phyloP scores from a whole-genome alignment of 2,113 vertebrate genomes.

The Ictalurus punctatus region DNA sequence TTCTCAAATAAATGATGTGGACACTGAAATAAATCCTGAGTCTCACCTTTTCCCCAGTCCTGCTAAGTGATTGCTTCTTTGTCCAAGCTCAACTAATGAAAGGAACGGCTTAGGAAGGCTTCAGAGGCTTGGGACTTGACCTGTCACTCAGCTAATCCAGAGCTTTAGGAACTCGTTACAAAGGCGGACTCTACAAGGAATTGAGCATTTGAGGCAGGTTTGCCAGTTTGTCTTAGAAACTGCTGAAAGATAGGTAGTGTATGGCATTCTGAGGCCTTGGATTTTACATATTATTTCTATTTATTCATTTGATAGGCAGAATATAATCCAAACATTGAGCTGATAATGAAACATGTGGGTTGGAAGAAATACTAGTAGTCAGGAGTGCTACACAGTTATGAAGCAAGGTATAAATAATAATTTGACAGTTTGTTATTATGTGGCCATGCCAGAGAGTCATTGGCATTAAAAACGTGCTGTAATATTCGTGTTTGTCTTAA shows the following conservation, averaged over 20 bases:
- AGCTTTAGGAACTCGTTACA: slow-evolving; percentile 34
- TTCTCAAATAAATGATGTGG: slow-evolving; percentile 11
- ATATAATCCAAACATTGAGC: too few species aligned
- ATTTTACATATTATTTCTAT: neutral
- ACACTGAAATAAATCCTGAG: neutral
- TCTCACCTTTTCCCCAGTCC: slow-evolving; percentile 11
- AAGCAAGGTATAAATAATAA: too few species aligned
- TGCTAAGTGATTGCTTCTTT: slow-evolving; percentile 43
- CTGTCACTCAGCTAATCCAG: slow-evolving; percentile 42
- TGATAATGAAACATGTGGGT: too few species aligned
- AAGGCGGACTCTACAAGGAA: slow-evolving; percentile 26
- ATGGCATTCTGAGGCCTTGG: neutral
- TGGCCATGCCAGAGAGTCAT: too few species aligned
- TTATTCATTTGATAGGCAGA: neutral
- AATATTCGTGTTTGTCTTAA: too few species aligned
- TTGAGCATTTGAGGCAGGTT: slow-evolving; percentile 19
- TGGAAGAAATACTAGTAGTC: too few species aligned
- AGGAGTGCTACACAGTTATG: too few species aligned
- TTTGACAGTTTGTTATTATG: too few species aligned
- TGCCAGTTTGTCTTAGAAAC: neutral
- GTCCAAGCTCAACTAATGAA: slow-evolving; percentile 47
- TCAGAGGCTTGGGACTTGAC: slow-evolving; percentile 38
- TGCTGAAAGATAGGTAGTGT: neutral
- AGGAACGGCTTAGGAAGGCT: slow-evolving; percentile 38
- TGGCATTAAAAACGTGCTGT: too few species aligned